A percentile compares a stretch with the other conserved stretches of the same genome.
Conservation (phyloP, 2,797 vertebrate genomes). For the Oryzias sinensis region DNA sequence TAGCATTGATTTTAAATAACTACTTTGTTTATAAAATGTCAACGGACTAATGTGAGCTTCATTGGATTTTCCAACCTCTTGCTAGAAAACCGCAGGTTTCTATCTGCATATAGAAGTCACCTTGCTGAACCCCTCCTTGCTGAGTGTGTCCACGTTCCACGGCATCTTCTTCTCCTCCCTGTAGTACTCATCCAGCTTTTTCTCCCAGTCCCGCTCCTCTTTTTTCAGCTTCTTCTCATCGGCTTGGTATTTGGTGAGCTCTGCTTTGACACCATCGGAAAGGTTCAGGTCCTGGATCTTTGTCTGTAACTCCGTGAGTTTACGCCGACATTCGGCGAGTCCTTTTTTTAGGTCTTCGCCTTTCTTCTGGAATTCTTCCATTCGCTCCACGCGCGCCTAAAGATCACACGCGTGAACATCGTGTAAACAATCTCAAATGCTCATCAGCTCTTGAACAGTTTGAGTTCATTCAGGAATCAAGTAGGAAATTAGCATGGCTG, state of each 20-base stretch:
- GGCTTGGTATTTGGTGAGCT: constrained; percentile 76
- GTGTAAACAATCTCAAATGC: neutral
- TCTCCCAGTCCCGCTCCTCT: constrained; percentile 83
- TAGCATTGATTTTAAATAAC: too few species aligned
- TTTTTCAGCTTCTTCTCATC: constrained; percentile 87
- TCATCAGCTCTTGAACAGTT: neutral
- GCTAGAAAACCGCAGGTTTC: neutral
- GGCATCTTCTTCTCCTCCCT: constrained; percentile 92
- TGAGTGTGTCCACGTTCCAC: constrained; percentile 95
- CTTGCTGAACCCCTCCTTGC: constrained; percentile 95
- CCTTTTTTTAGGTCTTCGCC: constrained; percentile 83
- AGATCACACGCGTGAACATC: neutral
- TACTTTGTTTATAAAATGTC: too few species aligned
- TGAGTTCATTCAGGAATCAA: neutral
- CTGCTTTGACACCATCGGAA: constrained; percentile 63
- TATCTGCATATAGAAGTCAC: constrained; percentile 51
- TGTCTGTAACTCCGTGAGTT: constrained; percentile 81
- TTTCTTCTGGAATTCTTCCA: constrained; percentile 89
- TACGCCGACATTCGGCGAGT: constrained; percentile 79
- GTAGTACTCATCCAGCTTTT: constrained; percentile 79
- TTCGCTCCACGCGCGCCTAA: constrained; percentile 90
- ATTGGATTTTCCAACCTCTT: neutral
- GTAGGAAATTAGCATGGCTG: neutral
- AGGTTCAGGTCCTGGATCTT: constrained; percentile 79
- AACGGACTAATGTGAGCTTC: too few species aligned